Percentiles rank a stretch among this genome's conserved stretches.
These are phyloP conservation scores for Semicossyphus pulcher DNA, from an alignment of 2,113 vertebrate species.

Conservation along the genomic window DNA sequence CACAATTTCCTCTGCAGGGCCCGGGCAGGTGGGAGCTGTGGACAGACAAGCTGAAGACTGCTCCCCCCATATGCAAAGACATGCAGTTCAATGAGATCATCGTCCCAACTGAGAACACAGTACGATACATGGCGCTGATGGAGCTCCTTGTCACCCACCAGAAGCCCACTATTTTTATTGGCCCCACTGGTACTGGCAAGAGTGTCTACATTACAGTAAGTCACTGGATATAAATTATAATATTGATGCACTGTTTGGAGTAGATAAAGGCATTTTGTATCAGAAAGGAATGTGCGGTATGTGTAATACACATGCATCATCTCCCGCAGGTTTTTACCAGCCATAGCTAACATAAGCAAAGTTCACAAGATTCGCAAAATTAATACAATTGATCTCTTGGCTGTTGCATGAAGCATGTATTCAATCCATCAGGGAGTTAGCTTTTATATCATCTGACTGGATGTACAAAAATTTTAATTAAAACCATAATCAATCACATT, in stretches of 20 bases:
- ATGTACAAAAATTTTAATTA: too few species aligned
- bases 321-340: too few species aligned
- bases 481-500: too few species aligned
- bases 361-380: too few species aligned
- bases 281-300: background rate
- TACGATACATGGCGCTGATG: slow-evolving; percentile 89
- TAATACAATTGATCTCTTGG: too few species aligned
- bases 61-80: slow-evolving; percentile 85
- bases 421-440: too few species aligned
- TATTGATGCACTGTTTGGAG: background rate
- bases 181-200: slow-evolving; percentile 93
- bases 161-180: slow-evolving; percentile 89
- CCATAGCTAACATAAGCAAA: too few species aligned
- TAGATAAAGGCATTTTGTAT: background rate
- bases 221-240: slow-evolving; percentile 19
- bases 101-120: slow-evolving; percentile 92
- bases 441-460: too few species aligned
- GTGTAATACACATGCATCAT: too few species aligned
- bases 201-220: slow-evolving; percentile 93
- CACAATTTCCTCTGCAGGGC: slow-evolving; percentile 79
- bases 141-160: slow-evolving; percentile 89
- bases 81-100: slow-evolving; percentile 93
- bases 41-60: slow-evolving; percentile 83
- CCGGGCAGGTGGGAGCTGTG: slow-evolving; percentile 90
- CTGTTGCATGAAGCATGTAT: too few species aligned